phyloP scores from a whole-genome alignment of 1,140 invertebrate genomes.

The Procambarus virginalis region DNA sequence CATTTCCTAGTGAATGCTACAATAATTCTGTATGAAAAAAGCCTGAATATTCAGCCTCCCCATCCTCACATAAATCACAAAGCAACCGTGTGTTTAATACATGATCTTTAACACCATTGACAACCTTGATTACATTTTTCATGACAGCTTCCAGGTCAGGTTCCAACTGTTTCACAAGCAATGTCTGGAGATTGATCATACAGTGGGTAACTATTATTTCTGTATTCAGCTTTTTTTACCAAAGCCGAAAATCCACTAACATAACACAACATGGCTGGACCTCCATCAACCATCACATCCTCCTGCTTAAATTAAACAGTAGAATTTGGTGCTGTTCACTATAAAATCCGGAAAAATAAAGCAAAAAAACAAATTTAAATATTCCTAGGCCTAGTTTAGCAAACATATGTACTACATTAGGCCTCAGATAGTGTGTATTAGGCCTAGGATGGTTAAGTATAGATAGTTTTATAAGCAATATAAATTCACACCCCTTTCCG shows the following conservation, averaged over 20 bases:
- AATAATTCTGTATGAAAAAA: not conserved
- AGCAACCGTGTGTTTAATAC: conserved; percentile 16
- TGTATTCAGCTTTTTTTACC: conserved; percentile 10
- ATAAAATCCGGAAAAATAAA: no score
- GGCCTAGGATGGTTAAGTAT: no score
- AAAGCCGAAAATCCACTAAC: conserved; percentile 33
- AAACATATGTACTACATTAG: no score
- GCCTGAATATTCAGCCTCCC: not conserved
- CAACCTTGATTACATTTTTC: conserved; percentile 39
- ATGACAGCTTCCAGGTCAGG: conserved; percentile 31
- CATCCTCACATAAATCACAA: not conserved
- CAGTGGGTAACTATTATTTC: not conserved
- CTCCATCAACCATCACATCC: no score
- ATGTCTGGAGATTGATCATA: conserved; percentile 48
- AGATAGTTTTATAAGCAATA: no score
- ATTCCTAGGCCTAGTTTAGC: no score
- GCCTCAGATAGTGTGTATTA: no score
- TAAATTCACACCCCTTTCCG: no score
- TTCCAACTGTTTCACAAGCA: conserved; percentile 8
- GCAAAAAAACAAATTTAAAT: no score
- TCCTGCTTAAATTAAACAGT: no score
- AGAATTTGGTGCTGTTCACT: no score
- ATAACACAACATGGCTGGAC: conserved; percentile 24
- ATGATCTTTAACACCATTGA: conserved; percentile 37
- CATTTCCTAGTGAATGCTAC: not conserved